Conservation (phyloP, 1,140 invertebrate species). For the Drosophila pseudoananassae region DNA sequence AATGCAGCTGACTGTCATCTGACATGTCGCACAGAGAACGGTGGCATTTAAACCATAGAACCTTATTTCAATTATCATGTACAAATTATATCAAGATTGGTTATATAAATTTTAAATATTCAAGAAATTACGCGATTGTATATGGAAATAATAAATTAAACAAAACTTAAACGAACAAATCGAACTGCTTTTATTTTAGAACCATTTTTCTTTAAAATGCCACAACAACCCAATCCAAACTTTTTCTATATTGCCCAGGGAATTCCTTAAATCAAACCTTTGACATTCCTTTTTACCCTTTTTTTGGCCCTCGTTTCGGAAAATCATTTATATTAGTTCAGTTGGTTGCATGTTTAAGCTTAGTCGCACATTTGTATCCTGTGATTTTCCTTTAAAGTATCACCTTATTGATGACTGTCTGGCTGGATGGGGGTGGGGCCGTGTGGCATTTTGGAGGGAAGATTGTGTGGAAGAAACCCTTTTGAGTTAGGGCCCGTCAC, state of each 20-base stretch:
- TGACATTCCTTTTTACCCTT: background rate
- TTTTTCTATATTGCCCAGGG: background rate
- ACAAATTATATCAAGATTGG: background rate
- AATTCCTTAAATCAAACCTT: background rate
- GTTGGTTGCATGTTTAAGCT: slow-evolving; percentile 18
- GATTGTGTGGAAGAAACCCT: slow-evolving; percentile 19
- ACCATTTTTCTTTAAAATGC: background rate
- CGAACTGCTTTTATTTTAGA: too few species aligned
- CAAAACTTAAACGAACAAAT: too few species aligned
- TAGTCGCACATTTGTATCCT: slow-evolving; percentile 35
- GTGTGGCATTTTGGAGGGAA: background rate
- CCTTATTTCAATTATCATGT: background rate
- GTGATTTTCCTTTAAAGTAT: slow-evolving; percentile 12
- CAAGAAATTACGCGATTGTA: background rate
- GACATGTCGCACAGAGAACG: background rate
- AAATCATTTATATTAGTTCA: slow-evolving; percentile 29
- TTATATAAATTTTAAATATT: background rate
- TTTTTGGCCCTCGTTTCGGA: background rate
- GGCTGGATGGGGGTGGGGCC: too few species aligned
- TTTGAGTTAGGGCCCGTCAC: slow-evolving; percentile 36
- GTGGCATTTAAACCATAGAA: background rate
- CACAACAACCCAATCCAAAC: background rate
- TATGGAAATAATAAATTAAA: background rate
- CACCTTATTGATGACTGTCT: slow-evolving; percentile 24
- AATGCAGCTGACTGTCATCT: background rate